These are phyloP conservation scores for Syngnathus scovelli DNA, from an alignment of 2,113 vertebrate species.

Conservation along the genomic window DNA sequence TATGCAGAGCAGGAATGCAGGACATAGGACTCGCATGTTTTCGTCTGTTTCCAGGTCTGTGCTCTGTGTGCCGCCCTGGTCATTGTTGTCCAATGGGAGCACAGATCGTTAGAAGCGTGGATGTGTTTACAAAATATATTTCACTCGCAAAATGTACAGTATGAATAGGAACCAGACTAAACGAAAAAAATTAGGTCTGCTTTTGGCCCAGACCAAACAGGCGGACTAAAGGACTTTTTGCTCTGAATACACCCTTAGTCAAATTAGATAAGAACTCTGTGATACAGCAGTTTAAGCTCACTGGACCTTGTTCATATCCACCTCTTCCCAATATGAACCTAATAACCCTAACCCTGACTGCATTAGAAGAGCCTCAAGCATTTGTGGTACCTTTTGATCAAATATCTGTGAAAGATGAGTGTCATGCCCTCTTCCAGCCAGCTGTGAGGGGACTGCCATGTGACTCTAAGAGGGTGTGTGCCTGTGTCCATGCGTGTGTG, in stretches of 20 bases:
- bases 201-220: too few species aligned
- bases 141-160: too few species aligned
- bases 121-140: too few species aligned
- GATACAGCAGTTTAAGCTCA: neutral
- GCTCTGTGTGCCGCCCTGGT: too few species aligned
- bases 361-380: constrained; percentile 80
- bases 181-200: too few species aligned
- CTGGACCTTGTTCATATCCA: constrained; percentile 7
- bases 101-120: too few species aligned
- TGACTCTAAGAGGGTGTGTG: constrained; percentile 66
- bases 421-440: constrained; percentile 85
- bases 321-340: constrained; percentile 18
- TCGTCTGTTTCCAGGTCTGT: too few species aligned
- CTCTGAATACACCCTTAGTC: neutral
- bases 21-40: too few species aligned
- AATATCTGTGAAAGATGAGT: constrained; percentile 92
- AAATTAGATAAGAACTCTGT: neutral
- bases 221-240: too few species aligned
- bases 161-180: too few species aligned
- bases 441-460: constrained; percentile 87
- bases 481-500: constrained; percentile 22
- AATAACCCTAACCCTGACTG: constrained; percentile 54
- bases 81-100: too few species aligned
- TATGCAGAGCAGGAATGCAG: too few species aligned
- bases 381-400: constrained; percentile 91